Base-by-base conservation (phyloP, 2,797 vertebrate genomes). In the Neopelma chrysocephalum region DNA sequence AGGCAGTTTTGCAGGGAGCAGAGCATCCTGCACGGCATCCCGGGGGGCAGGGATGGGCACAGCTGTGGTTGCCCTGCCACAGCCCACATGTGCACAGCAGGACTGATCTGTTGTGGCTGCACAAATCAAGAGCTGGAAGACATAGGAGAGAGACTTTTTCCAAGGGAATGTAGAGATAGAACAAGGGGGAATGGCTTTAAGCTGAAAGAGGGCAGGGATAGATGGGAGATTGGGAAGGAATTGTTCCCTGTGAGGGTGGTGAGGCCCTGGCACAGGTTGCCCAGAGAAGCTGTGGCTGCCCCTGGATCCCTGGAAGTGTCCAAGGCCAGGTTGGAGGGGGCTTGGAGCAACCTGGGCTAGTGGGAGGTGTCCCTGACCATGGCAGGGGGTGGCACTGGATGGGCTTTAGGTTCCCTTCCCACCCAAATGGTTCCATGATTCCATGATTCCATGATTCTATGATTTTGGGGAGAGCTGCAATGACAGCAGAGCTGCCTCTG, bases 21-120 rank as follows among this genome's bases (percentile, higher is more conserved):
- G 27, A 62, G 10, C 36, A 61, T 31, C 19, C 27, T 42, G 29
- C 19, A 31, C 13, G 13, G 45, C 10, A 0, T 38, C 77, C 72
- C 29, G 15, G 0, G 2, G 29, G 10, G 34, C 3, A 2, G 60
- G 16, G 5, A 18, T 1, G 25, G 54, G n/a, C 22, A 6, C 21
- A 0, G 9, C 6, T 25, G 29, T 17, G 45, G 5, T 45, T 58
- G 36, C 16, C 38, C 31, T 51, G 40, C 32, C 31, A 6, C 60
- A 11, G 32, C 51, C 71, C 11, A 2, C 1, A 5, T 9, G 8
- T 9, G 54, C 40, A 12, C 2, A 2, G 27, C 25, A 8, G n/a
- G 58, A 19, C 36, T 36, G 4, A 3, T 15, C 3, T 4, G 2
- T 16, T 3, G 12, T 1, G 2, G 31, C 11, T 38, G 21, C 13